A percentile compares a stretch with the other conserved stretches of the same genome.
phyloP scores from a whole-genome alignment of 2,888 invertebrate genomes.

The Branchellion lobata region DNA sequence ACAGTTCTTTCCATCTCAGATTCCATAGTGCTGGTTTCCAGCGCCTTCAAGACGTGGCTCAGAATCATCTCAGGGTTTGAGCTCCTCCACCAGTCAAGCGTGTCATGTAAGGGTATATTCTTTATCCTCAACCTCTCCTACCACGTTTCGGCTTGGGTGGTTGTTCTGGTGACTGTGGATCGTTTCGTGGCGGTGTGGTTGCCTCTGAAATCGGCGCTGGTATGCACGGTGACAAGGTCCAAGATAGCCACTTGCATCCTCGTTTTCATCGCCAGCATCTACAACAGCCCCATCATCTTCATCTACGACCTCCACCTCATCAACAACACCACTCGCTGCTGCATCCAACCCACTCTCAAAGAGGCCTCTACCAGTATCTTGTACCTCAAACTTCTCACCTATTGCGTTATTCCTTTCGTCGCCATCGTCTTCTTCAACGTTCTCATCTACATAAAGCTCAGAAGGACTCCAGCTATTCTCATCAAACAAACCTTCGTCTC shows the following conservation, averaged over 20 bases:
- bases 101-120: slow-evolving; percentile 56
- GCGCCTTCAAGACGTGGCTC: slow-evolving; percentile 59
- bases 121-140: slow-evolving; percentile 56
- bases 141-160: slow-evolving; percentile 49
- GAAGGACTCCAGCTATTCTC: background rate
- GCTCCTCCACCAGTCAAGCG: slow-evolving; percentile 55
- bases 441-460: slow-evolving; percentile 32
- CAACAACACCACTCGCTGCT: background rate
- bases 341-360: background rate
- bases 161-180: slow-evolving; percentile 49
- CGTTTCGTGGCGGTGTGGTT: slow-evolving; percentile 50
- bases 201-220: slow-evolving; percentile 46
- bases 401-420: slow-evolving; percentile 44
- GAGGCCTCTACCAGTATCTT: background rate
- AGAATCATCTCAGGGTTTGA: slow-evolving; percentile 55
- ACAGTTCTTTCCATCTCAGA: slow-evolving; percentile 57
- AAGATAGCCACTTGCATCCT: slow-evolving; percentile 33
- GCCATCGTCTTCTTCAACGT: slow-evolving; percentile 42
- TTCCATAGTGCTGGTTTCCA: slow-evolving; percentile 56
- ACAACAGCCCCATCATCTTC: slow-evolving; percentile 30
- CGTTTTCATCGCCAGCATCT: slow-evolving; percentile 11
- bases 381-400: slow-evolving; percentile 34
- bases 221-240: slow-evolving; percentile 46
- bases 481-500: background rate
- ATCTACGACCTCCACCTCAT: slow-evolving; percentile 29